Percentiles rank a stretch among this genome's conserved stretches.
Evolutionary conservation across 2,888 invertebrate species (phyloP).

Genomic region (Campaea margaritaria): DNA sequence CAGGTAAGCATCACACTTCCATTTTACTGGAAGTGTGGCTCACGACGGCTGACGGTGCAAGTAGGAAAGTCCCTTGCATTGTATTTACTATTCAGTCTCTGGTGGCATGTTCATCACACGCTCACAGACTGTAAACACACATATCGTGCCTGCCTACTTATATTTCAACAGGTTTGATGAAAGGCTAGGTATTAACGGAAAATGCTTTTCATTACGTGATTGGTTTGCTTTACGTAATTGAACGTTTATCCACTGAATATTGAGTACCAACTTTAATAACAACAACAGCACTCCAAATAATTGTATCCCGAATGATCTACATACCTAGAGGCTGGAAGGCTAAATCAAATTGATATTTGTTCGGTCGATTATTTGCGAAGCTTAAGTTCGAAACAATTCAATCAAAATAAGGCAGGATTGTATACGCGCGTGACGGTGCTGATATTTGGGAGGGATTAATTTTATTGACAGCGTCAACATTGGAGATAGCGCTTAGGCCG

Average conservation of each 20-base stretch:
- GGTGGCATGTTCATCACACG: too few relatives aligned
- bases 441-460: constrained; percentile 74
- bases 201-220: not conserved
- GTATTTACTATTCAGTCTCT: too few relatives aligned
- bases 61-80: too few relatives aligned
- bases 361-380: constrained; percentile 70
- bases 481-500: constrained; percentile 60
- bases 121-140: too few relatives aligned
- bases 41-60: too few relatives aligned
- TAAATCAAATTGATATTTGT: constrained; percentile 72
- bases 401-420: constrained; percentile 70
- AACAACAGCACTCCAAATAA: constrained; percentile 14
- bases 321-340: constrained; percentile 32
- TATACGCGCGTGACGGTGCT: constrained; percentile 56
- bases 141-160: too few relatives aligned
- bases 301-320: constrained; percentile 18
- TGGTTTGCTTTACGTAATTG: not conserved
- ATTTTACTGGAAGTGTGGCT: too few relatives aligned
- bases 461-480: constrained; percentile 73
- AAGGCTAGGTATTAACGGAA: too few relatives aligned
- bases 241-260: not conserved
- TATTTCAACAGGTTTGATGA: too few relatives aligned
- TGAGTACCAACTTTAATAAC: not conserved
- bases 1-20: constrained; percentile 3
- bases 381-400: constrained; percentile 77